Evolutionary conservation across 2,113 vertebrate species (phyloP).

Genomic region (Cynocephalus volans): DNA sequence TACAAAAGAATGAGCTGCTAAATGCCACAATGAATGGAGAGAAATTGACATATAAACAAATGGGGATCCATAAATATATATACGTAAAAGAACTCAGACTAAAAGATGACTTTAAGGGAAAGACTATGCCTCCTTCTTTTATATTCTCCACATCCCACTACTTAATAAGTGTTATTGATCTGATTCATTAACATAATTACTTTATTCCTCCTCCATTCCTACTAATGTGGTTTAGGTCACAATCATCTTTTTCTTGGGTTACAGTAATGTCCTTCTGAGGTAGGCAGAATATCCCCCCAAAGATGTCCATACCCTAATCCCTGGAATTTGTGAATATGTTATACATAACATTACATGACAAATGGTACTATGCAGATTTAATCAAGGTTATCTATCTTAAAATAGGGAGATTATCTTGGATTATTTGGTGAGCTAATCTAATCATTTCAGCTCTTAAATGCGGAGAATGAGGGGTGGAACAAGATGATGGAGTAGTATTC

Average conservation of each 20-base stretch:
- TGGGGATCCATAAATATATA: not conserved
- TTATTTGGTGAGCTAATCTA: not conserved
- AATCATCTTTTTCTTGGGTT: too few relatives aligned
- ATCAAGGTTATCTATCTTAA: not conserved
- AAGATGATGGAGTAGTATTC: too few relatives aligned
- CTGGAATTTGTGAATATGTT: not conserved
- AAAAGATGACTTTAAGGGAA: conserved; percentile 2
- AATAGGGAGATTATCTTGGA: not conserved
- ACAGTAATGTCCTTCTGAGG: not conserved
- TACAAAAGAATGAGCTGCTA: not conserved
- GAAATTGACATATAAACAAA: not conserved
- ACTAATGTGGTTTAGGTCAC: not conserved
- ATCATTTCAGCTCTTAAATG: not conserved
- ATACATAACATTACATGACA: not conserved
- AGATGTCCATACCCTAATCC: not conserved
- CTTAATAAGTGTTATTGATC: not conserved
- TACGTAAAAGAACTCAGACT: not conserved
- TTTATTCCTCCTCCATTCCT: not conserved
- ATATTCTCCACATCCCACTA: not conserved
- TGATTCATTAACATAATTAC: not conserved
- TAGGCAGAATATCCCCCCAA: not conserved
- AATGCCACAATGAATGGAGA: not conserved
- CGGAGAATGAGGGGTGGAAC: not conserved
- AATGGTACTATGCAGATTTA: not conserved
- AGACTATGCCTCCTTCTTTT: not conserved